phyloP scores from a whole-genome alignment of 1,140 invertebrate species.

The Tetranychus cinnabarinus region DNA sequence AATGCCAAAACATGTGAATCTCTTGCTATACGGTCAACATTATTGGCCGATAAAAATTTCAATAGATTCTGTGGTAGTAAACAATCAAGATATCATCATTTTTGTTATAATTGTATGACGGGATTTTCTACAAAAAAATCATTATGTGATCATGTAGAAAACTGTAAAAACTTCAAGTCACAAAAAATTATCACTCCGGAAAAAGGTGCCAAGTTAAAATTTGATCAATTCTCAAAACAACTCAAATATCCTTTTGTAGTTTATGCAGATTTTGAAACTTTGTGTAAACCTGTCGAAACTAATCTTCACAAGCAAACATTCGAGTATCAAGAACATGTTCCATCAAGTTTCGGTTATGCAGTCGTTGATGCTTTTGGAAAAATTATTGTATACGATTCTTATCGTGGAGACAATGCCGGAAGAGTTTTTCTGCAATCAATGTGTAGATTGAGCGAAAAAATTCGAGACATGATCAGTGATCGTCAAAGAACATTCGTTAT shows the following conservation, averaged over 20 bases:
- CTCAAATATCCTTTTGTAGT: not conserved
- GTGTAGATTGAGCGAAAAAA: not conserved
- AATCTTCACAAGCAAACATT: not conserved
- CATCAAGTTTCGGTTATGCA: not conserved
- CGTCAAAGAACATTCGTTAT: not conserved
- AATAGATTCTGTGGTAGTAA: not conserved
- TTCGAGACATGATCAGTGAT: not conserved
- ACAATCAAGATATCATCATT: not conserved
- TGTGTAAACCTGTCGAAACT: not conserved
- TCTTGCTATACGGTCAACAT: not conserved
- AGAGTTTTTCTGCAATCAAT: not conserved
- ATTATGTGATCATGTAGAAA: not conserved
- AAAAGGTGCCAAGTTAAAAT: not conserved
- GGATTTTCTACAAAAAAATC: not conserved
- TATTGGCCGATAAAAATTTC: constrained; percentile 3
- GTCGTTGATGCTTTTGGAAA: not conserved
- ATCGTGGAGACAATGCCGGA: not conserved
- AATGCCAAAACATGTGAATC: constrained; percentile 1
- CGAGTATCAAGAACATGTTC: not conserved
- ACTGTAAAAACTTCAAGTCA: not conserved
- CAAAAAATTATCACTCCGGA: not conserved
- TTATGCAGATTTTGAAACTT: not conserved
- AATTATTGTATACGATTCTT: not conserved
- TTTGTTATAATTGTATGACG: not conserved
- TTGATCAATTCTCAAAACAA: not conserved